Evolutionary conservation across 1,140 invertebrate genomes (phyloP).

Genomic region (Leptonema lineaticorne): DNA sequence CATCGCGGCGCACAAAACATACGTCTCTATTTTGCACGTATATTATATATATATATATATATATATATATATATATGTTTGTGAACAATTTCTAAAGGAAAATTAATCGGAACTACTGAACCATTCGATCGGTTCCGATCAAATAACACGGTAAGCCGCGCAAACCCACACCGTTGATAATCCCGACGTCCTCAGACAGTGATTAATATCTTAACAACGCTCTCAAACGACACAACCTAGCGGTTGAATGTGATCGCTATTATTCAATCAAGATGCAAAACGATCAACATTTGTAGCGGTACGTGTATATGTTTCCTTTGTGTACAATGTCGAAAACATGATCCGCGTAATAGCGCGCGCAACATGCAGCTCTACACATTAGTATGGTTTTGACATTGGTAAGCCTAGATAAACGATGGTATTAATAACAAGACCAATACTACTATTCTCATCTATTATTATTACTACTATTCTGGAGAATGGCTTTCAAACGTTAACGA

Average conservation of each 20-base stretch:
- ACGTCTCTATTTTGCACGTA: background rate
- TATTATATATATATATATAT: background rate
- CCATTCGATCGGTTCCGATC: too few species aligned
- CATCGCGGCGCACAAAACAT: background rate
- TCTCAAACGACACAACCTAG: background rate
- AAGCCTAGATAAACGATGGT: slow-evolving; percentile 28
- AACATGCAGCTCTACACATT: slow-evolving; percentile 1
- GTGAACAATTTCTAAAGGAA: too few species aligned
- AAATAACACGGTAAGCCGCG: background rate
- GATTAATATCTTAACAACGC: background rate
- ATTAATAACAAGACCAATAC: slow-evolving; percentile 28
- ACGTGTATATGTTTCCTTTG: background rate
- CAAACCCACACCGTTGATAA: background rate
- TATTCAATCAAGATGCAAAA: slow-evolving; percentile 16
- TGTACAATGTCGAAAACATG: slow-evolving; percentile 6
- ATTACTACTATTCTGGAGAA: too few species aligned
- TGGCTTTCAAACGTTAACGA: too few species aligned
- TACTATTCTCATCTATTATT: slow-evolving; percentile 10
- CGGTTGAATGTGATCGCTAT: background rate
- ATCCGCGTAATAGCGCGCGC: slow-evolving; percentile 28
- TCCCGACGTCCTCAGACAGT: background rate
- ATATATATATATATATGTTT: too few species aligned
- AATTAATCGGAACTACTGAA: too few species aligned
- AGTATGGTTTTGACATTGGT: slow-evolving; percentile 14
- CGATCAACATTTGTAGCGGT: background rate